Base-by-base conservation (phyloP, 2,888 invertebrate genomes). In the Cephonodes hylas region DNA sequence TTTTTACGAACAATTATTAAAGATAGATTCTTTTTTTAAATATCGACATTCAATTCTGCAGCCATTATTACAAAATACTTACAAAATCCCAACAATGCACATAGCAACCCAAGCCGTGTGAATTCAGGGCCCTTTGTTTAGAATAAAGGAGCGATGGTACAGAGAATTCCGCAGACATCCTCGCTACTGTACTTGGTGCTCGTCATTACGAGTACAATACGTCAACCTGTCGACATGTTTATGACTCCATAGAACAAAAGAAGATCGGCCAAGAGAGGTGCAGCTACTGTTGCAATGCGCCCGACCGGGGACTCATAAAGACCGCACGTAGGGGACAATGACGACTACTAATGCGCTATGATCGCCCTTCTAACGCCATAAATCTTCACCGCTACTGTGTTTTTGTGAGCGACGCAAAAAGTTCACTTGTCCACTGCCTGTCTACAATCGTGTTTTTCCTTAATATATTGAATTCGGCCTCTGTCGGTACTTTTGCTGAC, bases 221-320 rank as follows among this genome's bases (percentile, higher is more conserved):
- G 69, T 67, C 72, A 84, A 91, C 89, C 86, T 91, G 91, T 88
- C 87, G 89, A 91, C 90, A 90, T 87, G 81, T 89, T 90, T 89
- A 88, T 82, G 82, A 85, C 79, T 64, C 66, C 48, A 65, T 80
- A 88, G 89, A 91, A 92, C 91, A 91, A 91, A 80, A 68, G 59
- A 59, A 45, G 34, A 10, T 58, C 45, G 18, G 42, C 46, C 64
- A 66, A 62, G 66, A 64, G 46, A 44, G 38, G 60, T 58, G 44
- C 23, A 38, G 67, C 68, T 67, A 69, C 72, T 70, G 65, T 64
- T 64, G 64, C 58, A 64, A 63, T 60, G 86, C 80, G 70, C 72
- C 69, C 68, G 69, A 75, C 72, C 80, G 75, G 73, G 72, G 65
- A 59, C 61, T 65, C 42, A 86, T 86, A 89, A 88, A 85, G 84